These are phyloP conservation scores for Hyppa rectilinea DNA, from an alignment of 2,888 invertebrate genomes.

Conservation along the genomic window DNA sequence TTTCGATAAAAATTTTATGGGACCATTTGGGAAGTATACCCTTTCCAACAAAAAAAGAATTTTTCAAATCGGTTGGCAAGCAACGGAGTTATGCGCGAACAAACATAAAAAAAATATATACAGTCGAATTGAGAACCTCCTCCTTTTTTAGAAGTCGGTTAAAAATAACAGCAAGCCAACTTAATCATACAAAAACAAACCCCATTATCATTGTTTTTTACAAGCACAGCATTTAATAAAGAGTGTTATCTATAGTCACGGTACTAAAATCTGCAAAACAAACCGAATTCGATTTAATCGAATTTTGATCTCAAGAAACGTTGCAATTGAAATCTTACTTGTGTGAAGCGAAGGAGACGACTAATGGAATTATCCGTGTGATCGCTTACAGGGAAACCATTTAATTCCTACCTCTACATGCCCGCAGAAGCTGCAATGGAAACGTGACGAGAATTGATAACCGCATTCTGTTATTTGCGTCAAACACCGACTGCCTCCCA, in stretches of 20 bases:
- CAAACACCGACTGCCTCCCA: slow-evolving; percentile 15
- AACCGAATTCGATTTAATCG: slow-evolving; percentile 47
- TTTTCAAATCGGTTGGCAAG: too few relatives aligned
- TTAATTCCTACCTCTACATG: slow-evolving; percentile 59
- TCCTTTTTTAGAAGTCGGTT: too few relatives aligned
- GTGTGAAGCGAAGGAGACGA: slow-evolving; percentile 48
- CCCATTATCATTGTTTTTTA: not conserved
- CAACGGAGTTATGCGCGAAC: too few relatives aligned
- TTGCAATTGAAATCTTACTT: slow-evolving; percentile 61
- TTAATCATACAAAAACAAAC: not conserved
- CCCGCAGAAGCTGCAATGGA: slow-evolving; percentile 26
- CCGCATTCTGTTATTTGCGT: slow-evolving; percentile 42
- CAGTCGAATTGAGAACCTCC: too few relatives aligned
- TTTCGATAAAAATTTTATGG: too few relatives aligned
- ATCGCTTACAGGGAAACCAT: slow-evolving; percentile 69
- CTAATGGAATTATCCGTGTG: slow-evolving; percentile 69
- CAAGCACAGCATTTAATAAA: slow-evolving; percentile 12
- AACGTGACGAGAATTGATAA: slow-evolving; percentile 46
- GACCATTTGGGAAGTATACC: too few relatives aligned
- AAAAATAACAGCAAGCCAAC: not conserved
- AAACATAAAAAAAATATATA: too few relatives aligned
- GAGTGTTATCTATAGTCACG: not conserved
- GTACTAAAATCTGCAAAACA: slow-evolving; percentile 21
- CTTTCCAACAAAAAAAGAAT: too few relatives aligned
- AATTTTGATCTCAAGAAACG: slow-evolving; percentile 59